These are phyloP conservation scores for Lasioglossum marginatum DNA, from an alignment of 2,888 invertebrate species.

Conservation along the genomic window DNA sequence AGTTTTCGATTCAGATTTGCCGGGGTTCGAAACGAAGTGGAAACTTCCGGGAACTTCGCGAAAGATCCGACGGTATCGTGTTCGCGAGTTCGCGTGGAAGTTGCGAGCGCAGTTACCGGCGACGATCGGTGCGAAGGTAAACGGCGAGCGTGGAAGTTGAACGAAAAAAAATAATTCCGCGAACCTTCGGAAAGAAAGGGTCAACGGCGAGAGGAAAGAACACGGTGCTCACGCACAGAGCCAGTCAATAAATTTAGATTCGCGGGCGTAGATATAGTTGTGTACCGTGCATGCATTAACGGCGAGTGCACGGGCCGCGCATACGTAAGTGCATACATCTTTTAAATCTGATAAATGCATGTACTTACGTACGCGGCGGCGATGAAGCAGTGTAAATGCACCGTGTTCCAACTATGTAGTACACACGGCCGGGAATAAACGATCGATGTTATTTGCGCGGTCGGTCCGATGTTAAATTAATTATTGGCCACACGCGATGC, in stretches of 20 bases:
- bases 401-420: conserved; percentile 28
- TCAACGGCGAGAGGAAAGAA: not conserved
- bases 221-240: not conserved
- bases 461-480: conserved; percentile 61
- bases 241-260: conserved; percentile 45
- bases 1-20: not conserved
- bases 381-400: conserved; percentile 52
- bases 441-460: conserved; percentile 62
- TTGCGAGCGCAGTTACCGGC: not conserved
- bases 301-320: conserved; percentile 11
- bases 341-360: conserved; percentile 58
- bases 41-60: not conserved
- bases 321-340: conserved; percentile 44
- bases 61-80: not conserved
- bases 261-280: conserved; percentile 21
- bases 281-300: conserved; percentile 35
- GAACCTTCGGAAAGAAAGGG: not conserved
- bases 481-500: conserved; percentile 45
- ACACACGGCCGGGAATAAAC: conserved; percentile 53
- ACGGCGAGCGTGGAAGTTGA: not conserved
- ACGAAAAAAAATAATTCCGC: not conserved
- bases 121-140: not conserved
- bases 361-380: conserved; percentile 29
- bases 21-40: not conserved
- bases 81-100: not conserved